Evolutionary conservation across 2,888 invertebrate genomes (phyloP).

Genomic region (Calliscelio sp.): DNA sequence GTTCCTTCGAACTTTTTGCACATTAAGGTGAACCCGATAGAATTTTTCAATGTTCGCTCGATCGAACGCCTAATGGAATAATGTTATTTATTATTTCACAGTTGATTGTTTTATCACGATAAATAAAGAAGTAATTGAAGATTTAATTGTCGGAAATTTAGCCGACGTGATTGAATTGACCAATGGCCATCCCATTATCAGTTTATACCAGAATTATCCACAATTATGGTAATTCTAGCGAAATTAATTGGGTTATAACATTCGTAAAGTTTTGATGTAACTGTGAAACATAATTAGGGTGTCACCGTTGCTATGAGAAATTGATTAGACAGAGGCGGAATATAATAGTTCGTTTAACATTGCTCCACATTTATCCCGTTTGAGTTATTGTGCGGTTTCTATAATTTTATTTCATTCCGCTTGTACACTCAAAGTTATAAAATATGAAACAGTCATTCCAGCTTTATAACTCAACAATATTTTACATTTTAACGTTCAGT

Average conservation of each 20-base stretch:
- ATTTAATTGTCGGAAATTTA: conserved; percentile 20
- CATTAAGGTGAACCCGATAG: background rate
- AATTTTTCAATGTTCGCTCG: conserved; percentile 4
- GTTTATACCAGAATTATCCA: conserved; percentile 31
- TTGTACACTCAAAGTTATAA: conserved; percentile 1
- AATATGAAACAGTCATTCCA: too few species aligned
- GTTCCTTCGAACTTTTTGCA: background rate
- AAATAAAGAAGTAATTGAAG: background rate
- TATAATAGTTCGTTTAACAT: conserved; percentile 52
- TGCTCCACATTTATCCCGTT: conserved; percentile 28
- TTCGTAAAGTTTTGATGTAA: conserved; percentile 60
- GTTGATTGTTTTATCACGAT: too few species aligned
- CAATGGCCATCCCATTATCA: conserved; percentile 22
- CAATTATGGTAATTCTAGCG: conserved; percentile 37
- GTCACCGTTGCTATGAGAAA: conserved; percentile 52
- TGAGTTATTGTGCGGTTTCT: conserved; percentile 29
- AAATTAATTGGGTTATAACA: conserved; percentile 60
- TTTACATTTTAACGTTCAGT: too few species aligned
- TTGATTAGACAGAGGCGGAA: conserved; percentile 40
- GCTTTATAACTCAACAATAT: too few species aligned
- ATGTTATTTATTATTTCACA: too few species aligned
- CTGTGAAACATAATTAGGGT: conserved; percentile 59
- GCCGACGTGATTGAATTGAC: conserved; percentile 31
- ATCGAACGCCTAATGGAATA: too few species aligned
- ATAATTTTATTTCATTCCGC: background rate